Percentiles rank a stretch among this genome's conserved stretches.
phyloP scores from a whole-genome alignment of 1,140 invertebrate genomes.

The Hylaeus anthracinus region DNA sequence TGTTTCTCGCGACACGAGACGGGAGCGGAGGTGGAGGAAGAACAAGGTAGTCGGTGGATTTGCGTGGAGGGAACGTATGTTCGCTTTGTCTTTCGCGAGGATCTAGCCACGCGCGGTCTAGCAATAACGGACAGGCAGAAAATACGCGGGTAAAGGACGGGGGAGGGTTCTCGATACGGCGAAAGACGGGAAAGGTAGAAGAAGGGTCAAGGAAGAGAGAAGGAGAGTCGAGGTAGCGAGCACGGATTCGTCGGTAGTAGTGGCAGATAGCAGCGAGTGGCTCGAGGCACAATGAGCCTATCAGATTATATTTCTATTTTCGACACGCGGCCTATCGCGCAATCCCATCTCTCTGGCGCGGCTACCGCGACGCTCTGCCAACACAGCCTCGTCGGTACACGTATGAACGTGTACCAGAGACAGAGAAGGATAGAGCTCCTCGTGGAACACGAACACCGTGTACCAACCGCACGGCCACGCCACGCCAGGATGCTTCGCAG shows the following conservation, averaged over 20 bases:
- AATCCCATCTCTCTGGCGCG: constrained; percentile 76
- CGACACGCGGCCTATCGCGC: constrained; percentile 79
- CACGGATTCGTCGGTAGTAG: constrained; percentile 67
- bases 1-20: neutral
- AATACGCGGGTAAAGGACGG: neutral
- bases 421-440: constrained; percentile 2
- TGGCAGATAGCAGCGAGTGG: constrained; percentile 75
- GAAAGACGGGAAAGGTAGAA: constrained; percentile 38
- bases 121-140: constrained; percentile 2
- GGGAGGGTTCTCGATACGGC: neutral
- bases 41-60: no score
- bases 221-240: constrained; percentile 46
- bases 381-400: constrained; percentile 26
- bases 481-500: constrained; percentile 33
- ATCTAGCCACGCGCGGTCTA: neutral
- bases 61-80: no score
- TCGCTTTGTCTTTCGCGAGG: neutral
- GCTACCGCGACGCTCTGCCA: constrained; percentile 72
- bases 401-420: constrained; percentile 26
- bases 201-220: constrained; percentile 22
- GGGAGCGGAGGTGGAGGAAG: no score
- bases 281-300: constrained; percentile 80
- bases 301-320: constrained; percentile 82
- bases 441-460: constrained; percentile 35
- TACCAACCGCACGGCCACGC: constrained; percentile 26